Percentiles rank a stretch among this genome's conserved stretches.
phyloP scores from a whole-genome alignment of 2,888 invertebrate species.

The Acanthopleura granulata region DNA sequence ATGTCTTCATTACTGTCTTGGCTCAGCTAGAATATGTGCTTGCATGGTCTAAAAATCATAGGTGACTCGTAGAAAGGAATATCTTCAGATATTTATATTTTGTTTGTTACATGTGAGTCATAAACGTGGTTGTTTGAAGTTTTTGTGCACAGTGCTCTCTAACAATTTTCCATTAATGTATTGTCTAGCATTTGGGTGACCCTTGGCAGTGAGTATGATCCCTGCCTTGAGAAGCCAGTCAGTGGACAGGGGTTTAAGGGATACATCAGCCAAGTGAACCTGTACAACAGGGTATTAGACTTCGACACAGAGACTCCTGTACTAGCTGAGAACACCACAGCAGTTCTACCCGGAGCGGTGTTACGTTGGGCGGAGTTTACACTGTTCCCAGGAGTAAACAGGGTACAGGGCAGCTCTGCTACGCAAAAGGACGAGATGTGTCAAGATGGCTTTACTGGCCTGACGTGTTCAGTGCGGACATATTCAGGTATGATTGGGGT shows the following conservation, averaged over 20 bases:
- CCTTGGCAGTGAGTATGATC: conserved; percentile 48
- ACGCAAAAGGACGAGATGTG: too few species aligned
- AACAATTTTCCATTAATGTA: too few species aligned
- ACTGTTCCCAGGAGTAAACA: conserved; percentile 31
- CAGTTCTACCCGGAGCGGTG: conserved; percentile 30
- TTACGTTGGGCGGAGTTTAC: conserved; percentile 47
- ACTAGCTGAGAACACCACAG: not conserved
- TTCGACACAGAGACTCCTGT: conserved; percentile 38
- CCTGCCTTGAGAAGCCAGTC: conserved; percentile 25
- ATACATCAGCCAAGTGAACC: conserved; percentile 50
- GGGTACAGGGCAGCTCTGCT: not conserved
- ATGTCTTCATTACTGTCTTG: too few species aligned
- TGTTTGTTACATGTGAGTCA: not conserved
- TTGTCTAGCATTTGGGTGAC: conserved; percentile 46
- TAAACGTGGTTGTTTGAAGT: not conserved
- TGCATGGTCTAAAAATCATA: conserved; percentile 16
- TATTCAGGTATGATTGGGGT: conserved; percentile 39
- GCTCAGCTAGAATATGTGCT: conserved; percentile 14
- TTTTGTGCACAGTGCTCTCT: too few species aligned
- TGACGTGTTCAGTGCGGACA: too few species aligned
- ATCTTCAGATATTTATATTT: not conserved
- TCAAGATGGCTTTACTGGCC: too few species aligned
- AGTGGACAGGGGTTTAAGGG: conserved; percentile 47
- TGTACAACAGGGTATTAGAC: conserved; percentile 42
- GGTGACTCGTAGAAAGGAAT: conserved; percentile 28